Base-by-base conservation (phyloP, 2,888 invertebrate genomes). In the Altica lythri region DNA sequence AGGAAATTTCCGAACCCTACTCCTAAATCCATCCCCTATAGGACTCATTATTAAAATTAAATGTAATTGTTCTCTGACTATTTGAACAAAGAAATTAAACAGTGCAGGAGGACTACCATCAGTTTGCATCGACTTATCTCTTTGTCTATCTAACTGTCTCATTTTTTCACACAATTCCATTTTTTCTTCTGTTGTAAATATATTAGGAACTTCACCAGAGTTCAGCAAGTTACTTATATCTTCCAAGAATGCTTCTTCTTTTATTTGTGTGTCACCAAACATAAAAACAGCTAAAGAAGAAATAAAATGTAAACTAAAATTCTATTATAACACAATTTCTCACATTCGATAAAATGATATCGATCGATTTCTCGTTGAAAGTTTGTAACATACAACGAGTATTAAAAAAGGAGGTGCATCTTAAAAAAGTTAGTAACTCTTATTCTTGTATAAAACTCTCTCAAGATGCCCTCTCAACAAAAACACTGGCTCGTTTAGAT, bases 161-260 rank as follows among this genome's bases (percentile, higher is more conserved):
- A 96, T 95, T 77, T 92, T 95, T 69, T 96, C 95, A 73, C 90
- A 92, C 19, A 96, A 81, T 69, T 96, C 95, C 2, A 87, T 84
- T 72, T 90, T 92, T 71, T 96, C 95, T 65, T 95, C 95, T 2
- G 83, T 78, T 8, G 81, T 81, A 70, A 91, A 95, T 45, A 96
- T 81, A 76, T 95, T 95, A 0, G 95, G 95, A 0, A 95, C 92
- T 80, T 95, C 95, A 2, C 95, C 95, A 0, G 92, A 89, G 74
- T 95, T 95, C 35, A 96, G 77, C 75, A 96, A 83, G 72, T 95
- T 95, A 72, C 90, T 94, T 1, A 95, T 86, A 68, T 96, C 96
- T 76, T 96, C 95, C 43, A 96, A 78, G 71, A 95, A 95, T 0
- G 88, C 88, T 78, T 95, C 95, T 75, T 93, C 89, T 80, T 95